Evolutionary conservation across 2,797 vertebrate genomes (phyloP), one percentile per base, ranked within the genome.

Genomic region (Takifugu rubripes): DNA sequence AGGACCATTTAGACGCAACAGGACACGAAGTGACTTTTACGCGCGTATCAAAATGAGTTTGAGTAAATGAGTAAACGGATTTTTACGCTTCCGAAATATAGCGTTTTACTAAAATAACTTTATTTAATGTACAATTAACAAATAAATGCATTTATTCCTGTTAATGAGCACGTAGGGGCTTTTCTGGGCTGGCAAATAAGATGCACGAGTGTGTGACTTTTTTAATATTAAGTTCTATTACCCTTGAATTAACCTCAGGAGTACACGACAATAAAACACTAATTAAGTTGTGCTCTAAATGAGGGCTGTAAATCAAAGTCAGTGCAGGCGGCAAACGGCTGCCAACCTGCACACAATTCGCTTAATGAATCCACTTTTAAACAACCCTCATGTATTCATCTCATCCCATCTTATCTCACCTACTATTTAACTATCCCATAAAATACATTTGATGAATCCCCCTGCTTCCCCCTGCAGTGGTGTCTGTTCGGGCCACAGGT

Each of bases 251-350:
- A 84, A 84, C 75, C 73, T 71, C 53, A 54, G 79, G 68, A 74
- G 60, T 75, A 78, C 60, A 63, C 72, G 68, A 87, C 87, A 82
- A 72, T 81, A 90, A 88, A 87, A 89, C 81, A 84, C 76, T 90
- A 91, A 88, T 91, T 88, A 90, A 85, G 73, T 74, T 69, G 61
- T 68, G 75, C 71, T 86, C 81, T 79, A 87, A 90, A 90, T 83
- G 77, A 89, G 85, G 69, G 81, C 42, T 80, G 74, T 83, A 83
- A 87, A 88, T 90, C 87, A 76, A 66, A 78, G 66, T 63, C 67
- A 70, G 57, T 33, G 52, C 58, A 47, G 68, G 26, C 59, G 66
- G 68, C 46, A 69, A 54, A 59, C 58, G 59, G 54, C 73, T 79
- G 61, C 56, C 56, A 75, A 52, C 52, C 44, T 40, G 36, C 3